Percentiles rank a stretch among this genome's conserved stretches.
Evolutionary conservation across 2,888 invertebrate species (phyloP).

Genomic region (Mycalesis mineus): DNA sequence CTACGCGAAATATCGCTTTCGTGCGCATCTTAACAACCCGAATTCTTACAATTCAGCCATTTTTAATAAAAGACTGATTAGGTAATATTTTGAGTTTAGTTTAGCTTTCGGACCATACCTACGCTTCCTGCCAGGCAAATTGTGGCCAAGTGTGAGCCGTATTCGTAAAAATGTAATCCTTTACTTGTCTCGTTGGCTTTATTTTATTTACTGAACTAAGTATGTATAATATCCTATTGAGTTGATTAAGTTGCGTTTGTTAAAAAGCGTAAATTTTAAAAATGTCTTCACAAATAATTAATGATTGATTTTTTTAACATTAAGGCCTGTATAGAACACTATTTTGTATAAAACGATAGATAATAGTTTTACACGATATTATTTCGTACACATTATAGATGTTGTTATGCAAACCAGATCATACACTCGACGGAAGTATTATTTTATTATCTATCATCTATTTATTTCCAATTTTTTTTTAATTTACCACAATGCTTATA

Average conservation of each 20-base stretch:
- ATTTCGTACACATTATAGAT: not conserved
- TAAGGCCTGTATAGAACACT: constrained; percentile 51
- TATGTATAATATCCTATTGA: constrained; percentile 17
- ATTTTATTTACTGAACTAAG: not conserved
- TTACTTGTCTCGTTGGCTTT: not conserved
- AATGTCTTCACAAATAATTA: not conserved
- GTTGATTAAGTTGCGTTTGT: constrained; percentile 8
- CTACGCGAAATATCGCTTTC: too few relatives aligned
- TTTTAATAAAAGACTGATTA: too few relatives aligned
- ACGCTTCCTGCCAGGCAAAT: too few relatives aligned
- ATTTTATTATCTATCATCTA: too few relatives aligned
- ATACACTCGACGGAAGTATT: not conserved
- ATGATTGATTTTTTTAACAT: constrained; percentile 31
- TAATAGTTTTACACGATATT: constrained; percentile 41
- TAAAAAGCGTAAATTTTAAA: constrained; percentile 9
- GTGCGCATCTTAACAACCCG: too few relatives aligned
- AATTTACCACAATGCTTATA: too few relatives aligned
- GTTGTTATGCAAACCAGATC: not conserved
- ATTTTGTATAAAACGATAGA: constrained; percentile 53
- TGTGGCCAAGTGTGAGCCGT: too few relatives aligned
- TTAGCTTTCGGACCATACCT: too few relatives aligned
- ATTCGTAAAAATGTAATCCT: too few relatives aligned
- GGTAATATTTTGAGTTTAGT: too few relatives aligned
- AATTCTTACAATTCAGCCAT: too few relatives aligned
- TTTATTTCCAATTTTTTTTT: too few relatives aligned